Evolutionary conservation across 2,888 invertebrate genomes (phyloP), one percentile per base, ranked within the genome.

Genomic region (Napeogenes inachia): DNA sequence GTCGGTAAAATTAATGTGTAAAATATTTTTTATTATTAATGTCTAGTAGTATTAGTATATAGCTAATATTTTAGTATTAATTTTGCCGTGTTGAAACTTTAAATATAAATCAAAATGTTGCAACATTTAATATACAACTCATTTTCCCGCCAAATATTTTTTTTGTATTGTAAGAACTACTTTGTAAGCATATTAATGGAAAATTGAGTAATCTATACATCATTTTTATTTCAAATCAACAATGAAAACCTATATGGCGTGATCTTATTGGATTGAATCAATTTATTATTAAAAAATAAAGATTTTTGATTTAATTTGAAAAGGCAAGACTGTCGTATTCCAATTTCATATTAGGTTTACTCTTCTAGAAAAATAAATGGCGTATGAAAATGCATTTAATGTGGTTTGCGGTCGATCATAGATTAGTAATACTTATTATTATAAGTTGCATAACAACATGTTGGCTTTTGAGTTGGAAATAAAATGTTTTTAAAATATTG

Each of bases 381-480:
- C 78, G 81, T 85, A 78, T 74, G 70, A 79, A 79, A 75, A 77
- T 84, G 89, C 88, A 89, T 88, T 89, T 89, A 87, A 79, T 77
- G 78, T 80, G 81, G 79, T 76, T 75, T 77, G 73, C 74, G 75
- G 75, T 72, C 74, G 75, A 77, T 75, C 73, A 76, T 78, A 79
- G 50, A 21, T 12, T 50, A 50, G 30, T 30, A 50, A 50, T 42
- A 42, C 42, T 42, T 42, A 42, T 42, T 42, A 42, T 78, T 75
- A 73, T 74, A 76, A 80, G 79, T 82, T 83, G 83, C 82, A 76
- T 83, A 81, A 81, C 77, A 82, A 82, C 82, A 85, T 87, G 87
- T 84, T 87, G 84, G 87, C 84, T 87, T 89, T 85, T 85, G 84
- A 80, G 85, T 84, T 82, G 84, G 80, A 82, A 88, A 85, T 87